These are phyloP conservation scores for Adoxophyes honmai DNA, from an alignment of 1,140 invertebrate genomes.

Conservation along the genomic window DNA sequence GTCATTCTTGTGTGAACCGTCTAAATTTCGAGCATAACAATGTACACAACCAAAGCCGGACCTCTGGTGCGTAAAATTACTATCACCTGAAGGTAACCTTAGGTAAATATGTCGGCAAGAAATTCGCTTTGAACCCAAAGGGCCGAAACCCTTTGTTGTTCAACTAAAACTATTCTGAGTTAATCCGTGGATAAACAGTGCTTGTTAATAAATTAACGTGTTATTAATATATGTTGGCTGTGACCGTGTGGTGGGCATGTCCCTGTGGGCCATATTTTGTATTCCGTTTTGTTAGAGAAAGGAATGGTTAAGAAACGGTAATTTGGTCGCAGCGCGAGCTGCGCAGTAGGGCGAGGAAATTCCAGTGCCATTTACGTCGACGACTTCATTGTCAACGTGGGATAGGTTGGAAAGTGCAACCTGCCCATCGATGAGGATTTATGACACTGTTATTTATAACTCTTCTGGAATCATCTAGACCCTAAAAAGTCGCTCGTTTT, in stretches of 20 bases:
- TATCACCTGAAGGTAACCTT: slow-evolving; percentile 64
- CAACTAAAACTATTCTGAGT: slow-evolving; percentile 75
- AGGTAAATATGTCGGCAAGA: slow-evolving; percentile 76
- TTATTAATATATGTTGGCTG: slow-evolving; percentile 74
- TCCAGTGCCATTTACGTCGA: too few relatives aligned
- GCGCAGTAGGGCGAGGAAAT: neutral
- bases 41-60: slow-evolving; percentile 64
- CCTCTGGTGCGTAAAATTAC: slow-evolving; percentile 71
- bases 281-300: slow-evolving; percentile 64
- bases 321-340: slow-evolving; percentile 26
- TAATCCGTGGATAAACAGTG: slow-evolving; percentile 75
- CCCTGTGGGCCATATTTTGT: slow-evolving; percentile 47
- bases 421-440: too few relatives aligned
- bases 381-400: too few relatives aligned
- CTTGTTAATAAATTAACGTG: slow-evolving; percentile 75
- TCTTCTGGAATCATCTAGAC: too few relatives aligned
- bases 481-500: too few relatives aligned
- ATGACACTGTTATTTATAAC: too few relatives aligned
- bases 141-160: slow-evolving; percentile 63
- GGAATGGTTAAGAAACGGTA: slow-evolving; percentile 56
- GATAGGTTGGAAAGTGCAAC: too few relatives aligned
- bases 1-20: slow-evolving; percentile 13
- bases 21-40: slow-evolving; percentile 29
- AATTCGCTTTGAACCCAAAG: slow-evolving; percentile 76
- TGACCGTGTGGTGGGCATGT: slow-evolving; percentile 66